These are phyloP conservation scores for Siderastrea siderea DNA, from an alignment of 92 coral and sea anemone species.

Conservation along the genomic window DNA sequence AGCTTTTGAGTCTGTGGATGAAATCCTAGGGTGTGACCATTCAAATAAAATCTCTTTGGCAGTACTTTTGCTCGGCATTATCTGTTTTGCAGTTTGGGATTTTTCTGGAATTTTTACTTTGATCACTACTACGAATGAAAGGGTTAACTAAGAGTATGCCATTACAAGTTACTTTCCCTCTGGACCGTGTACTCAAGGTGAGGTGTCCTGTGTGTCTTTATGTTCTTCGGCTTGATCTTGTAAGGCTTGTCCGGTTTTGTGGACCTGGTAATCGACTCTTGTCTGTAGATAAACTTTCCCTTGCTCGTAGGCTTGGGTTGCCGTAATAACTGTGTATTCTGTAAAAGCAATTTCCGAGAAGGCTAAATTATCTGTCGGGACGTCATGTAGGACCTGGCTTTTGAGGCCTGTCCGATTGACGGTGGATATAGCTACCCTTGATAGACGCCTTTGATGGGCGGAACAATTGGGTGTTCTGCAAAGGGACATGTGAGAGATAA, in stretches of 20 bases:
- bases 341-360: constrained; percentile 25
- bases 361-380: not conserved
- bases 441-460: not conserved
- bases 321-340: constrained; percentile 85
- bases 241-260: constrained; percentile 75
- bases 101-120: too few species aligned
- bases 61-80: too few species aligned
- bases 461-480: not conserved
- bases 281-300: constrained; percentile 85
- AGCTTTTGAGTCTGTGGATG: too few species aligned
- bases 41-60: too few species aligned
- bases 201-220: constrained; percentile 67
- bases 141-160: not conserved
- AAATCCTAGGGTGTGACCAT: too few species aligned
- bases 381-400: not conserved
- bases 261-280: constrained; percentile 76
- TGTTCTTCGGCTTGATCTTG: constrained; percentile 75
- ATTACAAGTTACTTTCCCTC: constrained; percentile 24
- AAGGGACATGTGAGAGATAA: not conserved
- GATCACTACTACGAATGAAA: too few species aligned
- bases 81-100: too few species aligned
- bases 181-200: constrained; percentile 46
- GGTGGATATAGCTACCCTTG: not conserved
- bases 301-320: constrained; percentile 70
- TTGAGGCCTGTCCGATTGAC: not conserved